Percentiles rank a stretch among this genome's conserved stretches.
phyloP scores from a whole-genome alignment of 1,140 invertebrate species.

The Bathynomus jamesi region DNA sequence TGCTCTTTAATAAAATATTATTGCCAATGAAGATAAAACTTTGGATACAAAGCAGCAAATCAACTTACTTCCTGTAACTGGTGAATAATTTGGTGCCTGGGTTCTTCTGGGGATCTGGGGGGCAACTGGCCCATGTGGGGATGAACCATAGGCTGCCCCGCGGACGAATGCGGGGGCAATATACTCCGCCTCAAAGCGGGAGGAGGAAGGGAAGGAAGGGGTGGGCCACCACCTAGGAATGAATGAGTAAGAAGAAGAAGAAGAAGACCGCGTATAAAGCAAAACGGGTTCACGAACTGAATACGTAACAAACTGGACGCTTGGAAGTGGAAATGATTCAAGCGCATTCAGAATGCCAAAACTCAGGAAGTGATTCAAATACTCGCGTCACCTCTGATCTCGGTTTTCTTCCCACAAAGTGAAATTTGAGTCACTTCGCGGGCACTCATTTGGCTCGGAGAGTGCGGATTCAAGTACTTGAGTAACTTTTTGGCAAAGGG shows the following conservation, averaged over 20 bases:
- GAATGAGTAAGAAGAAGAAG: constrained; percentile 26
- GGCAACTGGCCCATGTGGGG: constrained; percentile 9
- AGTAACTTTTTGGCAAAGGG: too few species aligned
- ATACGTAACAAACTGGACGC: too few species aligned
- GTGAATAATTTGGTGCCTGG: constrained; percentile 35
- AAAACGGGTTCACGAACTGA: constrained; percentile 28
- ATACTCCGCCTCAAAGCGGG: constrained; percentile 14
- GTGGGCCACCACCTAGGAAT: constrained; percentile 31
- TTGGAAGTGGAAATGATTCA: too few species aligned
- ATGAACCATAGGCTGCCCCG: constrained; percentile 20
- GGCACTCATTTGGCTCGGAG: too few species aligned
- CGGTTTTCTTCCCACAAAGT: too few species aligned
- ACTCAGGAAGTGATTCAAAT: too few species aligned
- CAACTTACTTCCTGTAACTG: constrained; percentile 31
- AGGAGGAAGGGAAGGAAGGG: constrained; percentile 24
- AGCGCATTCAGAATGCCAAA: too few species aligned
- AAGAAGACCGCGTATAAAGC: constrained; percentile 10
- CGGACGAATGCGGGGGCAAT: constrained; percentile 20
- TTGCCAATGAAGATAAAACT: neutral
- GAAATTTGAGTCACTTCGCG: too few species aligned
- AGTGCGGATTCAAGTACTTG: too few species aligned
- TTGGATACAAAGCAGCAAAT: too few species aligned
- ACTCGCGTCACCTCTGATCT: too few species aligned
- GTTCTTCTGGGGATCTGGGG: constrained; percentile 34
- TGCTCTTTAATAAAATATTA: neutral